Conservation (phyloP, 1,140 invertebrate genomes). For the Pseudomyrmex cubaensis region DNA sequence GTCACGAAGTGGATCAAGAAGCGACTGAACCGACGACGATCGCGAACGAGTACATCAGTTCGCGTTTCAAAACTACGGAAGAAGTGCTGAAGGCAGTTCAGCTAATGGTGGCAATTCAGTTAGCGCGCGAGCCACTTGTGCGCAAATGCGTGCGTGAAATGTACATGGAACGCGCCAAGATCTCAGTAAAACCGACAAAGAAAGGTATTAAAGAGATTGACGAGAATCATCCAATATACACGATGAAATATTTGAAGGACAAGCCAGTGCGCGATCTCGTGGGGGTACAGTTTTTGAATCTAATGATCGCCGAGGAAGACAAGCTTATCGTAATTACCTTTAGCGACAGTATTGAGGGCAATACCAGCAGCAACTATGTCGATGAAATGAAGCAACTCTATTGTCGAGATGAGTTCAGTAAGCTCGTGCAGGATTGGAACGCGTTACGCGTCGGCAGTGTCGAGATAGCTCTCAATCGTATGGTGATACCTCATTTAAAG, state of each 20-base stretch:
- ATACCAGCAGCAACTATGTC: conserved; percentile 90
- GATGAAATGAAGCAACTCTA: conserved; percentile 97
- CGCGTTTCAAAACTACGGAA: conserved; percentile 87
- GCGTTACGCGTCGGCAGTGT: conserved; percentile 94
- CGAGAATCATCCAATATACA: conserved; percentile 95
- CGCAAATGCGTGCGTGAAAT: conserved; percentile 94
- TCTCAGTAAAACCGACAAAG: conserved; percentile 94
- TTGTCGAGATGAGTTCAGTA: conserved; percentile 97
- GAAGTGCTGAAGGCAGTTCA: conserved; percentile 95
- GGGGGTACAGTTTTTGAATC: conserved; percentile 95
- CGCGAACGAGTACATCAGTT: conserved; percentile 89
- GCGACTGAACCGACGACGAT: conserved; percentile 91
- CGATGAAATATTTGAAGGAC: conserved; percentile 97
- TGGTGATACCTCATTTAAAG: conserved; percentile 95
- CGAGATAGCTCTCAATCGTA: conserved; percentile 93
- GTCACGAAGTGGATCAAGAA: conserved; percentile 98
- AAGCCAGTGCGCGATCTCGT: conserved; percentile 97
- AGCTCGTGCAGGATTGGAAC: conserved; percentile 99
- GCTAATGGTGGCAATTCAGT: conserved; percentile 97
- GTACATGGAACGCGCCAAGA: conserved; percentile 95
- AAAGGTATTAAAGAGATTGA: conserved; percentile 97
- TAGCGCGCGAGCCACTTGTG: conserved; percentile 96
- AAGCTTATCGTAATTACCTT: conserved; percentile 91
- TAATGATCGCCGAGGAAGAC: conserved; percentile 94
- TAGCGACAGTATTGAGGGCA: conserved; percentile 92